Base-by-base conservation (phyloP, 2,113 vertebrate genomes). In the Phyllostomus discolor region DNA sequence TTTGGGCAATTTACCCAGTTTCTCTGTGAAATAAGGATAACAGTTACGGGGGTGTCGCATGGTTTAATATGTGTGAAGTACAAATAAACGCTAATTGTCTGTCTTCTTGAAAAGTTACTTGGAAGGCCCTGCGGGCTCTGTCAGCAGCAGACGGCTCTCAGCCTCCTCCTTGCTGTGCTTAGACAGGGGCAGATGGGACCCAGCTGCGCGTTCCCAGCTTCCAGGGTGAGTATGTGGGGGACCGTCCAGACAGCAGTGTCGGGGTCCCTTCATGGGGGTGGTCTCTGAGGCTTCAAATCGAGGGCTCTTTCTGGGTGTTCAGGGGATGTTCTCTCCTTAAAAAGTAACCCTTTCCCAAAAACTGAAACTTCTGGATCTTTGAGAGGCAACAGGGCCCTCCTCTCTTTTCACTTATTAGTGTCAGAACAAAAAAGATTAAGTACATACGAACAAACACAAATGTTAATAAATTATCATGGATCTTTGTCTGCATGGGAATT, bases 1-100 rank as follows among this genome's bases (percentile, higher is more conserved):
- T 73, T 33, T 1, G 4, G 41, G 5, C 3, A 76, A 22, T 4
- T 69, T 82, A 38, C 46, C 88, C 64, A 67, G 16, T 73, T 94
- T 91, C 62, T 64, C 43, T 85, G 81, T 75, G 38, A 91, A 72
- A 72, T 70, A 75, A 72, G 4, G 8, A 48, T 41, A 73, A 54
- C 0, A 20, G 20, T 33, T 14, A 15, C 14, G 20, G 5, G 7
- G 3, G 17, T 69, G 12, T 41, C 17, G 7, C 19, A 52, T 0
- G 41, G 19, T 10, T 94, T 59, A 33, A 17, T 20, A 2, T 9
- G 6, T 31, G 4, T 16, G 9, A 79, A 69, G 6, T 16, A 24
- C 1, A 50, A n/a, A 17, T 64, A 75, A 72, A 15, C 24, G 11
- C 87, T 38, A 35, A 24, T 26, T 1, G 11, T 31, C 14, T 0